Conservation (phyloP, 2,113 vertebrate species). For the Ameiurus melas region DNA sequence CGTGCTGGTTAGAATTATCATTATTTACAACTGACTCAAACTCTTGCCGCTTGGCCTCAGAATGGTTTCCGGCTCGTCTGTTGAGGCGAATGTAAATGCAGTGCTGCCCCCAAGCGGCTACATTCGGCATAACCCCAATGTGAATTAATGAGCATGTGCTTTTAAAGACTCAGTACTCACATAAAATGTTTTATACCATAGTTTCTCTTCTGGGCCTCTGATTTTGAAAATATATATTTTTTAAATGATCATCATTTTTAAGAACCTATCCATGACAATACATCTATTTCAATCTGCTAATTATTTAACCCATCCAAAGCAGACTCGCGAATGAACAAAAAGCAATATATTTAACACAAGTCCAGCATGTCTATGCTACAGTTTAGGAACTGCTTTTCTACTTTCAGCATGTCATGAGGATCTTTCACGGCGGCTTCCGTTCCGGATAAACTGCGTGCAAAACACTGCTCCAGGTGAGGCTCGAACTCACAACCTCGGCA, state of each 20-base stretch:
- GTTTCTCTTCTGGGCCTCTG: background rate
- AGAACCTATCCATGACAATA: background rate
- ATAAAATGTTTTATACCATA: background rate
- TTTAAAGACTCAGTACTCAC: background rate
- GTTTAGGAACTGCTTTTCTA: background rate
- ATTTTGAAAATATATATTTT: too few species aligned
- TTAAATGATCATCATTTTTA: too few species aligned
- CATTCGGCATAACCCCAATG: background rate
- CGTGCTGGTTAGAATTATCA: background rate
- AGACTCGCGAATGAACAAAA: too few species aligned
- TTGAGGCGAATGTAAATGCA: background rate
- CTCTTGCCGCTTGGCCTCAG: background rate
- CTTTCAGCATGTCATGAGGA: background rate
- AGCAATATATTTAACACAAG: background rate
- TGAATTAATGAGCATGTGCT: background rate
- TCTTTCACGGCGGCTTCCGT: background rate
- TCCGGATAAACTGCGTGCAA: constrained; percentile 43
- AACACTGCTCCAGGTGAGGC: constrained; percentile 97
- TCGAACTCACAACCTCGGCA: constrained; percentile 99
- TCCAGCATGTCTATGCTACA: fast-evolving
- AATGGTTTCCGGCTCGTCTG: background rate
- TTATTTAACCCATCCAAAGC: background rate
- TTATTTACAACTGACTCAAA: background rate
- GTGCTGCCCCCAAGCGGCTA: constrained; percentile 41
- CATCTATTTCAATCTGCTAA: background rate